Percentiles rank a stretch among this genome's conserved stretches.
phyloP scores from a whole-genome alignment of 2,888 invertebrate genomes.

The Caenorhabditis plicata region DNA sequence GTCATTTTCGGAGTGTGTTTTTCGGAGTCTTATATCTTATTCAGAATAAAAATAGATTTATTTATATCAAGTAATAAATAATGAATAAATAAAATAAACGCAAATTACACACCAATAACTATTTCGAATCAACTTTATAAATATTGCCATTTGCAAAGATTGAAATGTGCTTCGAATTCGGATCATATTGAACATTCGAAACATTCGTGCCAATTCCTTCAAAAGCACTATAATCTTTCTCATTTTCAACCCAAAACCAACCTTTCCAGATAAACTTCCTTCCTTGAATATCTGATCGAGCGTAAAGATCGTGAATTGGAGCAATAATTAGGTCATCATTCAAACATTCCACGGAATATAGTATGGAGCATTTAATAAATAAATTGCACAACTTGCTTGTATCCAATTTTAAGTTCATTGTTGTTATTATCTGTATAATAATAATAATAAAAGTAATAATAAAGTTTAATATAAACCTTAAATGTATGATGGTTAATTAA shows the following conservation, averaged over 20 bases:
- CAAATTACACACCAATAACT: no score
- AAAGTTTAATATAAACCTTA: background rate
- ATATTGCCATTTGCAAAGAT: slow-evolving; percentile 28
- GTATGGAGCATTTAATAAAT: slow-evolving; percentile 35
- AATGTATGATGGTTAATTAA: background rate
- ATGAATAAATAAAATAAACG: no score
- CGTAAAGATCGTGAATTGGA: slow-evolving; percentile 40
- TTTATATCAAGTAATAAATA: no score
- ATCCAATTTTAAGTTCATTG: slow-evolving; percentile 34
- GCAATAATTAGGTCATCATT: slow-evolving; percentile 13
- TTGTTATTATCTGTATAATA: slow-evolving; percentile 28
- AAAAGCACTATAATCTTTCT: background rate
- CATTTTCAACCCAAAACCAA: background rate
- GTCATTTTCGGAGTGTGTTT: no score
- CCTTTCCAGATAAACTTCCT: slow-evolving; percentile 14
- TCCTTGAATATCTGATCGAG: slow-evolving; percentile 29
- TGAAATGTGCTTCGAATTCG: slow-evolving; percentile 27
- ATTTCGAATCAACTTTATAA: slow-evolving; percentile 27
- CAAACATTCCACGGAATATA: slow-evolving; percentile 35
- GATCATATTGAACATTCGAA: slow-evolving; percentile 39
- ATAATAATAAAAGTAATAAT: background rate
- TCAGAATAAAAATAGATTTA: no score
- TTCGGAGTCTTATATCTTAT: no score
- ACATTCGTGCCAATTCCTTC: slow-evolving; percentile 9
- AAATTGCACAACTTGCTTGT: slow-evolving; percentile 32